Base-by-base conservation (phyloP, 2,888 invertebrate species). In the Bombylius major region DNA sequence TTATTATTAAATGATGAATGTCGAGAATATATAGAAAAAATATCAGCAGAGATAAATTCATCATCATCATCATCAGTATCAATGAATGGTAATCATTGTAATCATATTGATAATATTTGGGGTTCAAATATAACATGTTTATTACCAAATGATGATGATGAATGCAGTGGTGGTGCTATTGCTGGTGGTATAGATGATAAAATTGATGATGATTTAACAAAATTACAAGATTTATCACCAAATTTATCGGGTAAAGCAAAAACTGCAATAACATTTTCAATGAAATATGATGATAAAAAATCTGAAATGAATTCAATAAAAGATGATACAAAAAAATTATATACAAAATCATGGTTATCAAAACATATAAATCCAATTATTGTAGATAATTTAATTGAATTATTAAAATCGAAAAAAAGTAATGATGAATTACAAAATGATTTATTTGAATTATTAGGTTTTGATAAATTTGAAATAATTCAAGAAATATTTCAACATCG, bases 381-480 rank as follows among this genome's bases (percentile, higher is more conserved):
- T 49, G 70, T 78, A 6, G 77, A 79, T 57, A 78, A 79, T 3
- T 75, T 86, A 32, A 73, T 82, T 32, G 76, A 77, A 1, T 76
- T 82, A 59, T 71, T 90, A 0, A 81, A 81, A 60, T 81, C 83
- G 0, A 74, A 78, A 13, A 77, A 80, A 60, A 77, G 77, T 36
- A 82, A 80, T 61, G 82, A 82, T 59, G 87, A 87, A 65, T 74
- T 90, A 59, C 86, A 90, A 69, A 86, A 86, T 67, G 89, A 89
- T 71, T 75, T 97, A 31, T 87, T 94, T 70, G 96, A 97, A 65
- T 75, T 95, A 5, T 77, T 94, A 33, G 97, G 97, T 0, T 92
- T 87, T 70, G 90, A 94, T 62, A 77, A 84, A 64, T 83, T 90
- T 70, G 89, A 89, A 66, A 77, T 90, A 57, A 85, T 88, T 36